Base-by-base conservation (phyloP, 1,140 invertebrate genomes). In the Aphaenogaster floridana region DNA sequence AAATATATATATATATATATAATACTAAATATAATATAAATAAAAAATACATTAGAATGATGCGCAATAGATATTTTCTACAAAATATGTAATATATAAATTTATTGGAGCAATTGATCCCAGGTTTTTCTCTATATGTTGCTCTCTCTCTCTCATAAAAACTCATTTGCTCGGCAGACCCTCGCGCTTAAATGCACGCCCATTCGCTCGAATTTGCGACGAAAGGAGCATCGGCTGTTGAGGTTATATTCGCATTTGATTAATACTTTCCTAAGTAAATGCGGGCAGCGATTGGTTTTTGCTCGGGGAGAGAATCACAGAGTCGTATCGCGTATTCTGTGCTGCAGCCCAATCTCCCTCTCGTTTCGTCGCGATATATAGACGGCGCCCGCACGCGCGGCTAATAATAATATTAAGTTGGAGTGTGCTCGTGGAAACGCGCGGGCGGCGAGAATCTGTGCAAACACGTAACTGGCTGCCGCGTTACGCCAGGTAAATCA, bases 391-490 rank as follows among this genome's bases (percentile, higher is more conserved):
- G 28, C 76, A 34, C 64, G 78, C 61, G 57, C 21, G 71, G 72
- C 85, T 83, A 77, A 90, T 90, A 90, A 90, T 90, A 87, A 85
- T 79, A 77, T 66, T 36, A 72, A 81, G 64, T 52, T 68, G 15
- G 71, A 89, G 83, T 74, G 64, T 84, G 71, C 76, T 83, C 79
- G 74, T 59, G 52, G 63, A 39, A 54, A 76, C 28, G 61, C 36
- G 63, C 36, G 42, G 36, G 52, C 52, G 72, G 21, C 21, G 80
- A 81, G 80, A 83, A 86, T 81, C 81, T 88, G 80, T 76, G 71
- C 80, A 86, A 91, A 90, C 86, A 74, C 89, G 86, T 90, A 91
- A 88, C 89, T 79, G 88, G 78, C 89, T 90, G 89, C 71, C 89
- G 84, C 59, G 83, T 88, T 90, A 90, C 86, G 45, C 74, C 77